Conservation (phyloP, 2,797 vertebrate genomes). For the Amphiprion clarkii region DNA sequence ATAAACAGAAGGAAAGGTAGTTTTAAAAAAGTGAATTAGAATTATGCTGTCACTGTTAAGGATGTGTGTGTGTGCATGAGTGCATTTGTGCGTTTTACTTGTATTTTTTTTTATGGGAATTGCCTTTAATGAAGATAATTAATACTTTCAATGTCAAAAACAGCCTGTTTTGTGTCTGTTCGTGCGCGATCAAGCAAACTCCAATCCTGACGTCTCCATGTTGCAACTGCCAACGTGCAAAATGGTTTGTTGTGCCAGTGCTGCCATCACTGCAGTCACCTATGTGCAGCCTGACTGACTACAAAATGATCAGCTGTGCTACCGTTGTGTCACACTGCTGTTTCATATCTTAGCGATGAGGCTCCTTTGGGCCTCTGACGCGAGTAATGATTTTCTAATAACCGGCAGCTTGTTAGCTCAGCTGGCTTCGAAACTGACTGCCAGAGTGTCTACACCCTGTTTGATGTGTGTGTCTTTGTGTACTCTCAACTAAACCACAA, state of each 20-base stretch:
- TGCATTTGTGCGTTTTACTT: neutral
- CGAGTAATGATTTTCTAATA: slow-evolving; percentile 72
- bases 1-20: slow-evolving; percentile 17
- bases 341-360: slow-evolving; percentile 52
- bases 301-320: slow-evolving; percentile 42
- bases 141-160: slow-evolving; percentile 26
- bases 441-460: slow-evolving; percentile 51
- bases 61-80: neutral
- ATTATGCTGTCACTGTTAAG: neutral
- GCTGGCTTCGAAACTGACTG: slow-evolving; percentile 59
- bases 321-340: slow-evolving; percentile 43
- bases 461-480: slow-evolving; percentile 43
- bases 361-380: slow-evolving; percentile 47
- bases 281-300: slow-evolving; percentile 15
- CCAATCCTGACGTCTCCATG: neutral
- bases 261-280: slow-evolving; percentile 11
- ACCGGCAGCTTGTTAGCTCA: slow-evolving; percentile 73
- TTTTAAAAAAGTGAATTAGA: slow-evolving; percentile 21
- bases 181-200: slow-evolving; percentile 1
- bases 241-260: neutral
- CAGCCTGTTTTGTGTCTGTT: neutral
- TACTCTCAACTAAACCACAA: slow-evolving; percentile 43
- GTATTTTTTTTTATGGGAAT: neutral
- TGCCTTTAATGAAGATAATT: slow-evolving; percentile 23
- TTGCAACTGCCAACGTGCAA: neutral